These are phyloP conservation scores for Chloropsis cyanopogon DNA, from an alignment of 2,113 vertebrate genomes.

Conservation along the genomic window DNA sequence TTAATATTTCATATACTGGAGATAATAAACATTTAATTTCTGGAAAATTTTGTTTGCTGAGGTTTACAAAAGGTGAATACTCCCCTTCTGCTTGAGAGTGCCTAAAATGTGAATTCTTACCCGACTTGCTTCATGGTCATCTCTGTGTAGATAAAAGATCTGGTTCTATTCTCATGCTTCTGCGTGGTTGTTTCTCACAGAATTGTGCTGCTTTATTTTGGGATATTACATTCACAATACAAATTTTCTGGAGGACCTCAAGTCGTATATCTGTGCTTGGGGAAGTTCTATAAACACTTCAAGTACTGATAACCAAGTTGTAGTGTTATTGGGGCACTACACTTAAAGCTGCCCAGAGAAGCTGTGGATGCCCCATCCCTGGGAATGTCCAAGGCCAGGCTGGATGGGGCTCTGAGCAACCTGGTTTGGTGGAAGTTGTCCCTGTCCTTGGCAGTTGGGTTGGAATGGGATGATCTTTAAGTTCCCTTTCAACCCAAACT, in stretches of 20 bases:
- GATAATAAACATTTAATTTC: neutral
- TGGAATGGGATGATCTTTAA: neutral
- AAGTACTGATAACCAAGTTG: neutral
- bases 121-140: neutral
- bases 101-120: neutral
- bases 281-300: neutral
- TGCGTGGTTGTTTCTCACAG: neutral
- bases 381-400: rapidly evolving
- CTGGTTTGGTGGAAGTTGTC: neutral
- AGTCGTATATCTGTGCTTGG: neutral
- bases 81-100: neutral
- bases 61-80: neutral
- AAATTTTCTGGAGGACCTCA: neutral
- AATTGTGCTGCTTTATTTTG: neutral
- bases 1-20: neutral
- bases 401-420: neutral
- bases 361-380: neutral
- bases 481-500: neutral
- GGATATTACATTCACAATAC: neutral
- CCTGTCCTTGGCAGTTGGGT: rapidly evolving
- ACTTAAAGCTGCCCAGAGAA: too few species aligned
- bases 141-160: neutral
- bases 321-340: too few species aligned
- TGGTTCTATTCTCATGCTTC: neutral
- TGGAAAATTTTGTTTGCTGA: neutral